Conservation (phyloP, 2,797 vertebrate genomes). For the Falco cherrug region DNA sequence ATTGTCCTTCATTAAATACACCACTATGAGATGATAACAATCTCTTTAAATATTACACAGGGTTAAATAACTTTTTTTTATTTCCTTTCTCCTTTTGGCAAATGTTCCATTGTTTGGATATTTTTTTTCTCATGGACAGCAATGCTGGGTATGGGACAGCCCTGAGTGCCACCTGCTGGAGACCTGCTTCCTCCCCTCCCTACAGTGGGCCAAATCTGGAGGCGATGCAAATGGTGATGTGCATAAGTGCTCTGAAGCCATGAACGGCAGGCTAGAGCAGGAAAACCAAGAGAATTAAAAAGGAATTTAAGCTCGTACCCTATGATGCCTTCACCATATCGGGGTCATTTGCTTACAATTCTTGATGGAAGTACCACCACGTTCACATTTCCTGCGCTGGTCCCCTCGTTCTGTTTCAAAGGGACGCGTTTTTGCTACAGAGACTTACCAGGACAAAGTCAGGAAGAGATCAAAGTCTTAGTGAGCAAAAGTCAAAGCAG, state of each 20-base stretch:
- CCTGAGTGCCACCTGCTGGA: slow-evolving; percentile 71
- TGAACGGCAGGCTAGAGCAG: neutral
- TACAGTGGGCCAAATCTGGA: neutral
- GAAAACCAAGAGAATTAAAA: neutral
- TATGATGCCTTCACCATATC: neutral
- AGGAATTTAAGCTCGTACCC: neutral
- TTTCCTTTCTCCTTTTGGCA: slow-evolving; percentile 54
- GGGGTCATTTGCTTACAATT: neutral
- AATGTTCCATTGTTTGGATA: slow-evolving; percentile 61
- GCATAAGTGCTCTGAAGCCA: neutral
- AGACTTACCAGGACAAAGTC: neutral
- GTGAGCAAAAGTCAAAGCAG: neutral
- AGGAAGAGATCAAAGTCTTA: neutral
- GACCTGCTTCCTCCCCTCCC: neutral
- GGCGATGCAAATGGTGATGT: neutral
- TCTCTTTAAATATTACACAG: slow-evolving; percentile 64
- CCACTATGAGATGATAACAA: slow-evolving; percentile 51
- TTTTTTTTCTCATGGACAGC: slow-evolving; percentile 12
- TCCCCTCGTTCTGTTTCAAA: neutral
- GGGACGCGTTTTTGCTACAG: neutral
- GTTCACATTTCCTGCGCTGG: neutral
- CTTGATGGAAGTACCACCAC: neutral
- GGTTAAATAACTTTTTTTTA: slow-evolving; percentile 50
- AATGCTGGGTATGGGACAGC: slow-evolving; percentile 23
- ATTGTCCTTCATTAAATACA: slow-evolving; percentile 25